Evolutionary conservation across 2,888 invertebrate genomes (phyloP), one percentile per base, ranked within the genome.

Genomic region (Aspidiotus rigidus): DNA sequence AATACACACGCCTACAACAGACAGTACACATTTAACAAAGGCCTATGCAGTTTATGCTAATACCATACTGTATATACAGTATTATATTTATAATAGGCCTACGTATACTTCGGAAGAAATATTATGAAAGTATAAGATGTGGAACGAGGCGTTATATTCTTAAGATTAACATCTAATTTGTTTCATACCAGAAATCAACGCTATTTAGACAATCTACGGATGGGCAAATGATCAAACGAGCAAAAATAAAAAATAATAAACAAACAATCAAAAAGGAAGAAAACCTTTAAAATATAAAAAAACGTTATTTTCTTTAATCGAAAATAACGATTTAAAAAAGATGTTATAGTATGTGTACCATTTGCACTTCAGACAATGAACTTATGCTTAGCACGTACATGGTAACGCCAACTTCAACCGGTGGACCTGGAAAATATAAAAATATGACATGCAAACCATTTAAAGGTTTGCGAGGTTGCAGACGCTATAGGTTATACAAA

Each of bases 341-440:
- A 62, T 67, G 69, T 71, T 63, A 66, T 41, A 64, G 71, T 67
- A 57, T 72, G 72, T 72, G 76, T 79, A 83, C 83, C 83, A 83
- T 83, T 78, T 82, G 80, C 73, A 82, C 83, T 80, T 84, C 84
- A 73, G 83, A 83, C 73, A 84, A 81, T 69, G 83, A 82, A 75
- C 81, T 81, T 77, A 84, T 84, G 75, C 81, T 81, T 73, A 83
- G 79, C 73, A 84, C 83, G 77, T 83, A 82, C 78, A 84, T 81
- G 74, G 83, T 83, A 73, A 83, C 81, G 73, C 82, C 81, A 72
- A 83, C 83, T 74, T 81, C 81, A 71, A 83, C 83, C 69, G 83
- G 81, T 73, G 79, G 77, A 76, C 80, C 82, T 82, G 78, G 71
- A 78, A 78, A 66, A 66, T 39, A 56, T 41, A 66, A 66, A 66